phyloP scores from a whole-genome alignment of 1,140 invertebrate species.

The Apis cerana region DNA sequence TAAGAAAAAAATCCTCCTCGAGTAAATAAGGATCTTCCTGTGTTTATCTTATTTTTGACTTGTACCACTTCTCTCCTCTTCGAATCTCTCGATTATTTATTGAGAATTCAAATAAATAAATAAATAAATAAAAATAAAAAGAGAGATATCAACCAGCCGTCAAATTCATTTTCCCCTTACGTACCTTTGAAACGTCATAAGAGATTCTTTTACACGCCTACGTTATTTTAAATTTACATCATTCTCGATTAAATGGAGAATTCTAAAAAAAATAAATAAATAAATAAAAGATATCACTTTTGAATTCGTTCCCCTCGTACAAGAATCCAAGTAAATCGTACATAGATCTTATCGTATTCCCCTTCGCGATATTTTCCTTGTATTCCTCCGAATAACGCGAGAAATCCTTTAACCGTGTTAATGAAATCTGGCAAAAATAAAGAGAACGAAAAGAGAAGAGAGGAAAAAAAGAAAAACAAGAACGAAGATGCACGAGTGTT shows the following conservation, averaged over 20 bases:
- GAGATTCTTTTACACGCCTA: background rate
- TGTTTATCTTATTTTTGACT: too few relatives aligned
- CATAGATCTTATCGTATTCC: background rate
- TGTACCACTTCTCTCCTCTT: too few relatives aligned
- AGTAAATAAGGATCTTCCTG: too few relatives aligned
- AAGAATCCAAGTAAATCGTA: background rate
- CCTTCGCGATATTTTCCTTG: background rate
- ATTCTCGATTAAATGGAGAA: background rate
- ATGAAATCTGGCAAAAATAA: background rate
- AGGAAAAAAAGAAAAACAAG: background rate
- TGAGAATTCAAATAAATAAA: too few relatives aligned
- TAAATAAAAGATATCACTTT: background rate
- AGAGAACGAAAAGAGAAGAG: background rate
- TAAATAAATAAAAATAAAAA: too few relatives aligned
- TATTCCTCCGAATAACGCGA: background rate
- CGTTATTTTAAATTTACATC: too few relatives aligned
- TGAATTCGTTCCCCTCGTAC: background rate
- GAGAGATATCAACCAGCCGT: too few relatives aligned
- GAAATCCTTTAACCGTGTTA: background rate
- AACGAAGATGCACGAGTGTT: constrained; percentile 34
- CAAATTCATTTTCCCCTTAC: too few relatives aligned
- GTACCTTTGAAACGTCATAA: too few relatives aligned
- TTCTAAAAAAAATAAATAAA: background rate
- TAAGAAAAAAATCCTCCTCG: too few relatives aligned
- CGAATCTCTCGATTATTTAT: too few relatives aligned